Base-by-base conservation (phyloP, 1,140 invertebrate genomes). In the Parasteatoda tepidariorum region DNA sequence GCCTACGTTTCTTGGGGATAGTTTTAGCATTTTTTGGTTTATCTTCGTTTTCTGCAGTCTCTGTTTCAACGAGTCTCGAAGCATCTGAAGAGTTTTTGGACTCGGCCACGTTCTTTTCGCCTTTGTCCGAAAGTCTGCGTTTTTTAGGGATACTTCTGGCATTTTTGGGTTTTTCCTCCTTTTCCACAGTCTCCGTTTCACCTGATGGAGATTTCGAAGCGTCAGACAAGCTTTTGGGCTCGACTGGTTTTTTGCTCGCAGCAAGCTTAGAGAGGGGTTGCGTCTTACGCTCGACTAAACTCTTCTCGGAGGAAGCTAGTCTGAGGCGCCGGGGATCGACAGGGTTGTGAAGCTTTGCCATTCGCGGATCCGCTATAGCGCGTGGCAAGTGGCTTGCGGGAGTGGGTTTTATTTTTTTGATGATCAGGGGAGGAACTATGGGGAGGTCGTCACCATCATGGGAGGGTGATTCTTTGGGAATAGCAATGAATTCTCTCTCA, bases 291-390 rank as follows among this genome's bases (percentile, higher is more conserved):
- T 70, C 34, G 15, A 75, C 55, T 30, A 33, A 2, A 2, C 26
- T 54, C 6, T 79, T 67, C 7, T n/a, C 57, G 24, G 18, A n/a
- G 9, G 57, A 59, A 1, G n/a, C 57, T 26, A 59, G 18, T 48
- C 54, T 33, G n/a, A 41, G 61, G 13, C 67, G 24, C 11, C 74
- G 34, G 11, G 41, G 61, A 18, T 67, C 61, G 11, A 66, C 57
- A 18, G 61, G 73, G 34, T 34, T 15, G 34, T 85, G 84, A 15
- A 85, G 48, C 33, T 61, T 85, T 31, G 84, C 68, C 66, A 85
- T 68, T 9, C 84, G 76, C 22, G 84, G 84, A 67, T 85, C 84
- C 30, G 62, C 74, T 31, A 85, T 74, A 7, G 76, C 66, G 15
- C 41, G 54, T n/a, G 84, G 84, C 22, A 85, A 70, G 67, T 85